Conservation (phyloP, 1,140 invertebrate species). For the Drosophila teissieri region DNA sequence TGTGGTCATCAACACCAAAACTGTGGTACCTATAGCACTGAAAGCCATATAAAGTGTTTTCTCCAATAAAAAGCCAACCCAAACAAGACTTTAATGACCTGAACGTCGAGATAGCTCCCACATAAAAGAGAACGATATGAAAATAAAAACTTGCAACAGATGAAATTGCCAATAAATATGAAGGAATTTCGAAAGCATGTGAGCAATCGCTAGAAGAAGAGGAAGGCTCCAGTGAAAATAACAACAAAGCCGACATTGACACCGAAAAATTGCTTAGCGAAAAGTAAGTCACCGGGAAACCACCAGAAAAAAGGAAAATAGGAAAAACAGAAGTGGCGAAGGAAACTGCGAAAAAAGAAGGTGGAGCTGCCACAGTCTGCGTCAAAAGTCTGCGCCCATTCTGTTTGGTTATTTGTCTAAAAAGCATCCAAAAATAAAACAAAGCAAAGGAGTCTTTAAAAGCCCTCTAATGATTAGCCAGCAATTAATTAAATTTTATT, state of each 20-base stretch:
- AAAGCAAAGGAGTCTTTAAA: constrained; percentile 9
- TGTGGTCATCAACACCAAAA: constrained; percentile 3
- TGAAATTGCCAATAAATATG: constrained; percentile 52
- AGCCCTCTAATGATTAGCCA: constrained; percentile 54
- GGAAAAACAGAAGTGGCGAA: constrained; percentile 17
- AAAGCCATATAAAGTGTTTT: constrained; percentile 22
- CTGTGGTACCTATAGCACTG: constrained; percentile 3
- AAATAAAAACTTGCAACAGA: constrained; percentile 45
- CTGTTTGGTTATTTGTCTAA: constrained; percentile 1
- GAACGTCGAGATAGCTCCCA: constrained; percentile 26
- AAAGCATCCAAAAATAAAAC: constrained; percentile 25
- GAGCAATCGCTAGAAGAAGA: constrained; percentile 3
- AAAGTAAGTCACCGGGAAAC: constrained; percentile 66
- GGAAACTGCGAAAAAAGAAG: constrained; percentile 26
- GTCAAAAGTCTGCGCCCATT: constrained; percentile 13
- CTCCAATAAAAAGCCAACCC: constrained; percentile 6
- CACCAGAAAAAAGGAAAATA: constrained; percentile 19
- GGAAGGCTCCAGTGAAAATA: constrained; percentile 10
- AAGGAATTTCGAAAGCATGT: constrained; percentile 39
- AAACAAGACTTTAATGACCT: constrained; percentile 23
- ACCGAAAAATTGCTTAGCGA: constrained; percentile 49
- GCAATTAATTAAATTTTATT: constrained; percentile 79
- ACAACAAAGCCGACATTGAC: constrained; percentile 60
- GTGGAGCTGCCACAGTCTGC: constrained; percentile 8
- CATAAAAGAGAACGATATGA: constrained; percentile 27